These are phyloP conservation scores for Ennomos fuscantarius DNA, from an alignment of 2,888 invertebrate genomes.

Conservation along the genomic window DNA sequence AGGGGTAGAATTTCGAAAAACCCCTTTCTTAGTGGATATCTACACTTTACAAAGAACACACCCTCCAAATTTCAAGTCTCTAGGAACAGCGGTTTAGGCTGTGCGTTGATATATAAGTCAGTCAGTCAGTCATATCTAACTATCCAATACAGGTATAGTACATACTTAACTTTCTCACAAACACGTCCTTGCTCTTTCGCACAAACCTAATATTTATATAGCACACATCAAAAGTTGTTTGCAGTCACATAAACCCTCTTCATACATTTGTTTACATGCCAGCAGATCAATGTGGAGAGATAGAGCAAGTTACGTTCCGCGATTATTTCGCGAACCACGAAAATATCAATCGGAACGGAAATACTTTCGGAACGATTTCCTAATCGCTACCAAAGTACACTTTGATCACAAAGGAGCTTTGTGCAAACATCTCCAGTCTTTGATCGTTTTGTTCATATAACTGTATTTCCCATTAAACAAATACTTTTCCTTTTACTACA, in stretches of 20 bases:
- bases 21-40: no score
- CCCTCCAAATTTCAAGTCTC: no score
- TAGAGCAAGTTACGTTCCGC: slow-evolving; percentile 30
- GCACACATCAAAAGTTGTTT: slow-evolving; percentile 35
- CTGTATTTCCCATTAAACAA: slow-evolving; percentile 17
- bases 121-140: no score
- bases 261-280: slow-evolving; percentile 37
- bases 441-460: slow-evolving; percentile 25
- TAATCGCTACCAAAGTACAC: slow-evolving; percentile 35
- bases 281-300: slow-evolving; percentile 32
- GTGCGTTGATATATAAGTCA: no score
- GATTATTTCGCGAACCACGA: slow-evolving; percentile 36
- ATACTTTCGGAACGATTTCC: slow-evolving; percentile 33
- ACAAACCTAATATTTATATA: slow-evolving; percentile 21
- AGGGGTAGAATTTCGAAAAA: no score
- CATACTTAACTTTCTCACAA: slow-evolving; percentile 6
- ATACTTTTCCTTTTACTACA: slow-evolving; percentile 4
- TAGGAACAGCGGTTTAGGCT: no score
- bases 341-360: slow-evolving; percentile 36
- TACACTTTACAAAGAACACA: no score
- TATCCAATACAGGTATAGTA: no score
- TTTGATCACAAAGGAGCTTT: slow-evolving; percentile 34
- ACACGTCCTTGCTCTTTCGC: not conserved
- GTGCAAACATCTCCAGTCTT: slow-evolving; percentile 30
- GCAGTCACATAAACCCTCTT: slow-evolving; percentile 31